Evolutionary conservation across 2,888 invertebrate genomes (phyloP).

Genomic region (Eudasyphora cyanicolor): DNA sequence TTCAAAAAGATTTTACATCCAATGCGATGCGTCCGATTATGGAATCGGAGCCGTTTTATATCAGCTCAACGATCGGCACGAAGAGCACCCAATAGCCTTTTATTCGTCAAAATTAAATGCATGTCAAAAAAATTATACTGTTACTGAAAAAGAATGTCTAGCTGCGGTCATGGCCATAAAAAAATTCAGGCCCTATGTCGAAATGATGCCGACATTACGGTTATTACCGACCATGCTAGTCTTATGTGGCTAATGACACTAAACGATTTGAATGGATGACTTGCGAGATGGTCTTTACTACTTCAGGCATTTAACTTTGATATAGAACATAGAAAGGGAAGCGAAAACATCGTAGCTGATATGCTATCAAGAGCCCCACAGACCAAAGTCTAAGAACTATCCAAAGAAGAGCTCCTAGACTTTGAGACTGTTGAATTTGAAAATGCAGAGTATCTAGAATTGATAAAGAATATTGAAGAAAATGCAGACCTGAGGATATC

Average conservation of each 20-base stretch:
- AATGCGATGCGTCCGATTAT: constrained; percentile 57
- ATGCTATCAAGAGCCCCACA: constrained; percentile 35
- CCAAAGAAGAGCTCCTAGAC: neutral
- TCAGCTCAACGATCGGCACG: neutral
- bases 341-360: constrained; percentile 18
- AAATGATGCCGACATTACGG: neutral
- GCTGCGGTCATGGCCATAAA: constrained; percentile 58
- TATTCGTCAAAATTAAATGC: constrained; percentile 53
- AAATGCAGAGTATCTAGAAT: constrained; percentile 8
- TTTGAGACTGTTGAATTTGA: constrained; percentile 8
- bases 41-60: no score
- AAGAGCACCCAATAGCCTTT: constrained; percentile 43
- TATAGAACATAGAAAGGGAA: constrained; percentile 6
- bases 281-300: neutral
- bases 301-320: constrained; percentile 8
- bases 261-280: neutral
- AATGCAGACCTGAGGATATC: neutral
- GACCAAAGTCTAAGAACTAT: neutral
- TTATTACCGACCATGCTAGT: constrained; percentile 16
- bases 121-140: constrained; percentile 52
- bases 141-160: constrained; percentile 60
- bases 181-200: constrained; percentile 46
- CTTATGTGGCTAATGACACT: constrained; percentile 26
- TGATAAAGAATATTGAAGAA: no score
- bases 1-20: constrained; percentile 50